phyloP scores from a whole-genome alignment of 2,113 vertebrate genomes.

The Peucedramus taeniatus region DNA sequence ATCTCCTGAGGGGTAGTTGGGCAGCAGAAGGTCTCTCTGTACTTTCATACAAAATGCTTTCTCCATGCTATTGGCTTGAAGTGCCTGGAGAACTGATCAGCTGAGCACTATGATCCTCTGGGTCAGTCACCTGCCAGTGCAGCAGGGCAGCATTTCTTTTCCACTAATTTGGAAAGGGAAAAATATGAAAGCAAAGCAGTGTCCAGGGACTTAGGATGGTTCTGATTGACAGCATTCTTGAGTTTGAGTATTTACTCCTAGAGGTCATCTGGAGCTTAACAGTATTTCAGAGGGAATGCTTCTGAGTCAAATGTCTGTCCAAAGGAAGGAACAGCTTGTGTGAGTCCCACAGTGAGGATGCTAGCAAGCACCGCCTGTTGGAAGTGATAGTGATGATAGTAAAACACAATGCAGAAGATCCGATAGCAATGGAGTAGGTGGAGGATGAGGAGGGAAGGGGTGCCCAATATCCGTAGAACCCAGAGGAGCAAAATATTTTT shows the following conservation, averaged over 20 bases:
- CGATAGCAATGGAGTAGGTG: background rate
- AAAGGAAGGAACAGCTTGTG: background rate
- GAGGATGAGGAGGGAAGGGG: background rate
- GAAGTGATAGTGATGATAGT: background rate
- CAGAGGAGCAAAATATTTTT: background rate
- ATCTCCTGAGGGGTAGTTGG: background rate
- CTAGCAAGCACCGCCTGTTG: background rate
- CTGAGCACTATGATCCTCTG: background rate
- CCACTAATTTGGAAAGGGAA: background rate
- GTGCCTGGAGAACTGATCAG: background rate
- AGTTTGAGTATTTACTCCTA: background rate
- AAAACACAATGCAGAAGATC: background rate
- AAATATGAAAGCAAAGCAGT: background rate
- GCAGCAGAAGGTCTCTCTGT: background rate
- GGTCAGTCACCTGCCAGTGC: background rate
- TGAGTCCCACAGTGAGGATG: background rate
- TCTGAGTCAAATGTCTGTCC: background rate
- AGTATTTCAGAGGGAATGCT: background rate
- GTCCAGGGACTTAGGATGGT: background rate
- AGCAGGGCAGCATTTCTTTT: background rate
- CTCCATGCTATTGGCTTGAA: background rate
- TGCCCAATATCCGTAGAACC: background rate
- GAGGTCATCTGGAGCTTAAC: background rate
- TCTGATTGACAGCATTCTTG: background rate
- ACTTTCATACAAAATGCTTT: background rate